These are phyloP conservation scores for Ennomos erosarius DNA, from an alignment of 2,888 invertebrate genomes.

Conservation along the genomic window DNA sequence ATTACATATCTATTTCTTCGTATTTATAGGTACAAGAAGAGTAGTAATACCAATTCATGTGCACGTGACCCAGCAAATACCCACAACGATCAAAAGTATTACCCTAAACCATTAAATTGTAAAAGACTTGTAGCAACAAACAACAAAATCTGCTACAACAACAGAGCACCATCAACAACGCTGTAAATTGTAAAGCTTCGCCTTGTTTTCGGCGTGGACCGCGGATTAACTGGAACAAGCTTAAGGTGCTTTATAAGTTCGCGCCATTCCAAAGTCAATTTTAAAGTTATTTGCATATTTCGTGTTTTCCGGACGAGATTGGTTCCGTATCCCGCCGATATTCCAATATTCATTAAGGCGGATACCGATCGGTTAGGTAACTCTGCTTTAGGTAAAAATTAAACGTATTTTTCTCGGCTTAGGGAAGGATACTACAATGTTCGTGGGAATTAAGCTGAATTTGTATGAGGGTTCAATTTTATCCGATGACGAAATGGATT, in stretches of 20 bases:
- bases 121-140: background rate
- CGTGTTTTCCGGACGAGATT: slow-evolving; percentile 57
- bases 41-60: no score
- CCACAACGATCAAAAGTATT: no score
- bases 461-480: slow-evolving; percentile 29
- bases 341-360: slow-evolving; percentile 54
- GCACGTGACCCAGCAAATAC: no score
- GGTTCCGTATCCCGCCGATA: slow-evolving; percentile 46
- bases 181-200: slow-evolving; percentile 22
- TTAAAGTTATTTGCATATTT: slow-evolving; percentile 73
- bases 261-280: slow-evolving; percentile 63
- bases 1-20: no score
- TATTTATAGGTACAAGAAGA: no score
- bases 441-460: slow-evolving; percentile 21
- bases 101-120: background rate
- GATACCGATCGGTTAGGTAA: slow-evolving; percentile 41
- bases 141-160: slow-evolving; percentile 5
- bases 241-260: slow-evolving; percentile 42
- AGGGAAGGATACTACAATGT: slow-evolving; percentile 17
- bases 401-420: slow-evolving; percentile 26
- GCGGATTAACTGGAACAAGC: slow-evolving; percentile 39
- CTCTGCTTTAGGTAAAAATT: slow-evolving; percentile 34
- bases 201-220: slow-evolving; percentile 34
- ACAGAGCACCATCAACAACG: slow-evolving; percentile 20
- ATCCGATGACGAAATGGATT: slow-evolving; percentile 21